Evolutionary conservation across 2,888 invertebrate species (phyloP), one percentile per base, ranked within the genome.

Genomic region (Malachius bipustulatus): DNA sequence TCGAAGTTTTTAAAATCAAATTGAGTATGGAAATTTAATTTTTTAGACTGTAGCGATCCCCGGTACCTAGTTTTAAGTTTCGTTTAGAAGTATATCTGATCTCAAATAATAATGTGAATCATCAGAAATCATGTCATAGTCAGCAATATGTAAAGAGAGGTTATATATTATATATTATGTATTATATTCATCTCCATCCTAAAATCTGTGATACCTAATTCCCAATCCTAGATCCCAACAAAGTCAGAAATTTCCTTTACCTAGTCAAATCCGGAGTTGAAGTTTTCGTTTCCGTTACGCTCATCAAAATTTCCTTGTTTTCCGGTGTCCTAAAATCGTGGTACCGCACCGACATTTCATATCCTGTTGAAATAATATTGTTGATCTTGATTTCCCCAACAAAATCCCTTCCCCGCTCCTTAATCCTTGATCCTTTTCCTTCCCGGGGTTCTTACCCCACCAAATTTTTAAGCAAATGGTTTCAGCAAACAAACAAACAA

Each of bases 141-240:
- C 24, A 19, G 24, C 24, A 19, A 19, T 19, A 19, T 19, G 24
- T 19, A 19, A 19, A 19, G n/a, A 19, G n/a, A 19, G n/a, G n/a
- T n/a, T n/a, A n/a, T n/a, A n/a, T n/a, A n/a, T n/a, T n/a, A n/a
- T n/a, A 19, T 8, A 19, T n/a, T 8, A 19, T 8, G 6, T 19
- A 8, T 8, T 19, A 19, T 19, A 19, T 19, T 19, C 24, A 19
- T 19, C 24, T 19, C n/a, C 24, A 19, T 19, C n/a, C 24, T 19
- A 8, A n/a, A 8, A 19, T 8, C 24, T 19, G 24, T 19, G 24
- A 19, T 19, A 19, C 24, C 24, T 19, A 19, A 8, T 19, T 19
- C 6, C 24, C 24, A 6, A 19, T 19, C 24, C 24, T 19, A 19
- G n/a, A n/a, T n/a, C n/a, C n/a, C n/a, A n/a, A n/a, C n/a, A n/a